Evolutionary conservation across 2,888 invertebrate genomes (phyloP), one percentile per base, ranked within the genome.

Genomic region (Hetaerina titia): DNA sequence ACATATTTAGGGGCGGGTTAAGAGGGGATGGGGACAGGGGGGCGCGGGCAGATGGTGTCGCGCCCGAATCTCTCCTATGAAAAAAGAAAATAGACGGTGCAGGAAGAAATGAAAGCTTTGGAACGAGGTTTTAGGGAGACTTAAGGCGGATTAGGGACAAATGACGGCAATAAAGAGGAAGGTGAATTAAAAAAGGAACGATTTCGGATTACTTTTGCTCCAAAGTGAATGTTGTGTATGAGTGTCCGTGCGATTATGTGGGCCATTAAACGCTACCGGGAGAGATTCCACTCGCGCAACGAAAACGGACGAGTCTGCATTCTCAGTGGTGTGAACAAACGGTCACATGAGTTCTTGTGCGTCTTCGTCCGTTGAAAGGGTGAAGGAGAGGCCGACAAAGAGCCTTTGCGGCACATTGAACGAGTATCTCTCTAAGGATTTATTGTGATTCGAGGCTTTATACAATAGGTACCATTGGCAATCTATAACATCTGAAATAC

Each of bases 141-240:
- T 64, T 92, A 92, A 56, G 92, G 45, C 92, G 74, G 92, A 92
- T 92, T 92, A 92, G 64, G 69, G 92, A 92, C 92, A 92, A 92
- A 92, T 69, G 92, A 92, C 17, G 92, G 74, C 69, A 92, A 92
- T 92, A 92, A 92, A 92, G 92, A 69, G 56, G 69, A 60, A 90
- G 69, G 45, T 56, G 22, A 81, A 81, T 22, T 7, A 13, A 81
- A 31, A 13, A 15, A n/a, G n/a, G 92, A 57, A 74, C 92, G 64
- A 92, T 92, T 92, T 92, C 69, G 92, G 92, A 92, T 92, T 92
- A 92, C 31, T 92, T 92, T 92, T 92, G 69, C 45, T 56, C 19
- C 22, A 74, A 92, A 69, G 92, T 92, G 64, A 69, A 69, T 69
- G 57, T 81, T 22, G 81, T 81, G 81, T 81, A 13, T 31, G 31